Conservation (phyloP, 2,797 vertebrate genomes). For the Pteronotus mesoamericanus region DNA sequence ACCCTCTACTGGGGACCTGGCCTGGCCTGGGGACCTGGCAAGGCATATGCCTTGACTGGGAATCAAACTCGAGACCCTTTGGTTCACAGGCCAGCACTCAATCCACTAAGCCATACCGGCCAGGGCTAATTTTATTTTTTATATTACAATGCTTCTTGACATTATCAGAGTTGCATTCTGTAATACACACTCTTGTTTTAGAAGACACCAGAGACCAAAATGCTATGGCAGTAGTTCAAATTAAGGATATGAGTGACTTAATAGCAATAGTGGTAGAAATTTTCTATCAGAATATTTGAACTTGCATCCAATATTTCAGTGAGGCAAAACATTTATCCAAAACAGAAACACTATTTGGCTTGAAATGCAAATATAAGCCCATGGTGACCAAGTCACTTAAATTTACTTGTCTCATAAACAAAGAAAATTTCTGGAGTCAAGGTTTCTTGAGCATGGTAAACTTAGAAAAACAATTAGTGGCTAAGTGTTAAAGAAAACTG, state of each 20-base stretch:
- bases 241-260: not conserved
- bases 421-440: not conserved
- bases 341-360: not conserved
- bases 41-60: no score
- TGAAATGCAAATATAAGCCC: slow-evolving; percentile 16
- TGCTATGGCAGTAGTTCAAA: not conserved
- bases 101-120: no score
- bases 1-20: no score
- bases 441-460: not conserved
- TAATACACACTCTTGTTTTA: not conserved
- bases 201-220: not conserved
- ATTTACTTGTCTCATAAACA: not conserved
- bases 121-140: no score
- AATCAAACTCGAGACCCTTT: no score
- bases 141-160: not conserved
- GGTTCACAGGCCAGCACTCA: no score
- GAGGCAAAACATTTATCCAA: not conserved
- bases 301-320: not conserved
- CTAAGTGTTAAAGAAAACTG: slow-evolving; percentile 22
- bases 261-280: not conserved
- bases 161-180: not conserved
- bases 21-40: no score
- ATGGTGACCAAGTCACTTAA: not conserved
- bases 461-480: not conserved
- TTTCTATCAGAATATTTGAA: not conserved